Conservation (phyloP, 2,113 vertebrate genomes). For the Gopherus evgoodei region DNA sequence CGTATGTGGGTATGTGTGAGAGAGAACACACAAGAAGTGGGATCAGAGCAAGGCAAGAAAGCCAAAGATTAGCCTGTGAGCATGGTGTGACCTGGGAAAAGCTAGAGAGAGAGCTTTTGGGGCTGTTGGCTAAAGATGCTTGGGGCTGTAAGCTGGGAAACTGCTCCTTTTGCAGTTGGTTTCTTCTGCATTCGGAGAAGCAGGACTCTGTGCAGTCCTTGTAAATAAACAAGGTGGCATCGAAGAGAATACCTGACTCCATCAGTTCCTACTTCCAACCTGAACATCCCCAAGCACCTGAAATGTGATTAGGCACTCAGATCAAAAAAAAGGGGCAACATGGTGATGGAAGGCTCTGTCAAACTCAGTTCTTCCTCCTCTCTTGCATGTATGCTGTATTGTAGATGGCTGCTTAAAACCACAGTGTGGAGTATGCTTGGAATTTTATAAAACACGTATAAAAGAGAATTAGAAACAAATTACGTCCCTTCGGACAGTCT, state of each 20-base stretch:
- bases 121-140: neutral
- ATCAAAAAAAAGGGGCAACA: too few species aligned
- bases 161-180: neutral
- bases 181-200: neutral
- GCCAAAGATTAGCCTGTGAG: neutral
- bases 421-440: neutral
- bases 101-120: neutral
- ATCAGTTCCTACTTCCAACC: neutral
- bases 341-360: fast-evolving
- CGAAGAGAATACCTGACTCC: neutral
- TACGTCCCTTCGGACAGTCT: neutral
- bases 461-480: constrained; percentile 7
- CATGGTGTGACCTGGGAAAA: neutral
- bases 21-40: neutral
- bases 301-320: neutral
- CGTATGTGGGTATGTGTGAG: neutral
- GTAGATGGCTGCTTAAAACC: neutral
- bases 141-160: too few species aligned
- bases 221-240: neutral
- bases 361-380: fast-evolving
- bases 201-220: neutral
- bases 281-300: too few species aligned
- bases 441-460: neutral
- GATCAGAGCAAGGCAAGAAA: neutral
- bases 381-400: fast-evolving